Conservation (phyloP, 2,797 vertebrate species). For the Gephyroberyx darwinii region DNA sequence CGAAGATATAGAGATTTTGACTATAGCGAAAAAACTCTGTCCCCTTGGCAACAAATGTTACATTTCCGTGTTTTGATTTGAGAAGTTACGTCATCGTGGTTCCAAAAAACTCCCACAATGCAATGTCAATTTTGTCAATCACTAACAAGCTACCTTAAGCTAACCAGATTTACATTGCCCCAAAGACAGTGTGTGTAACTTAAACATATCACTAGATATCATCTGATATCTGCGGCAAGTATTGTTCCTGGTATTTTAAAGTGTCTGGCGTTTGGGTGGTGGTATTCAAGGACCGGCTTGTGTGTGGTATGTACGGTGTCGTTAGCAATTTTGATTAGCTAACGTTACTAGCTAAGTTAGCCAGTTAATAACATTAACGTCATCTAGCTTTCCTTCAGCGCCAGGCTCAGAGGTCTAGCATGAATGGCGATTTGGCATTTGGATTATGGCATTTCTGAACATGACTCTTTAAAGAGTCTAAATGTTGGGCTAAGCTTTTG, state of each 20-base stretch:
- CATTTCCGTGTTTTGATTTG: conserved; percentile 67
- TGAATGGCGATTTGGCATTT: not conserved
- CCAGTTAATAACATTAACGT: conserved; percentile 7
- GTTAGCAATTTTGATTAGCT: conserved; percentile 23
- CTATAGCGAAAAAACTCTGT: too few species aligned
- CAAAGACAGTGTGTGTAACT: conserved; percentile 8
- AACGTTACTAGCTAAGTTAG: conserved; percentile 35
- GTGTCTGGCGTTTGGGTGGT: not conserved
- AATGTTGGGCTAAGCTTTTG: not conserved
- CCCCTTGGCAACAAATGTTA: not conserved
- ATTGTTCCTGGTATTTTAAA: not conserved
- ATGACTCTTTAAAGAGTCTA: too few species aligned
- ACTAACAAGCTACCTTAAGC: not conserved
- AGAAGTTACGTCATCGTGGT: conserved; percentile 44
- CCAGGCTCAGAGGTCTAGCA: not conserved
- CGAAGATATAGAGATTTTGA: not conserved
- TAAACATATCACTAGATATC: not conserved
- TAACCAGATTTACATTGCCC: not conserved
- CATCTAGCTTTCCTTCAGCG: not conserved
- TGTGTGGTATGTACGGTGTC: conserved; percentile 37
- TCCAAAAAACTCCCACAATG: conserved; percentile 62
- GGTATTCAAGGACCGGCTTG: not conserved
- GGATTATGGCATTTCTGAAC: too few species aligned
- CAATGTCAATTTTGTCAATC: conserved; percentile 26
- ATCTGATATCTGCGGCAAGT: not conserved